Percentiles rank a stretch among this genome's conserved stretches.
These are phyloP conservation scores for Cacatua alba DNA, from an alignment of 2,113 vertebrate genomes.

Conservation along the genomic window DNA sequence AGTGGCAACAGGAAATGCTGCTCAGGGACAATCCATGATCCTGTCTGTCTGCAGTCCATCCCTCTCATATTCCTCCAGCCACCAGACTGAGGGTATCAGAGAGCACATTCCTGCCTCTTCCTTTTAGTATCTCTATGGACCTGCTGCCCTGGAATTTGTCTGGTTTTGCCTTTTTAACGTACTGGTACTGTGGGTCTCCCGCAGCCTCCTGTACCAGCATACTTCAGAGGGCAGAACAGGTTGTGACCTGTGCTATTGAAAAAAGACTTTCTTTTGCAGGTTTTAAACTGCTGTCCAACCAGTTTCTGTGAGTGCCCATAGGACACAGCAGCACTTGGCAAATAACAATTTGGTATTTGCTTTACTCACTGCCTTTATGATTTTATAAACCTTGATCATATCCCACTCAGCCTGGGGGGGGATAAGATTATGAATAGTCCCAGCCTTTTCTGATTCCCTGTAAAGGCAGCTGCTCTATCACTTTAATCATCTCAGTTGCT, in stretches of 20 bases:
- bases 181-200: background rate
- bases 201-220: background rate
- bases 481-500: background rate
- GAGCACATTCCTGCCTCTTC: background rate
- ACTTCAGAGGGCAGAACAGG: background rate
- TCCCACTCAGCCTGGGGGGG: background rate
- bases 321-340: background rate
- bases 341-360: background rate
- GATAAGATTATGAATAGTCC: background rate
- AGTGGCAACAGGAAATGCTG: background rate
- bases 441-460: background rate
- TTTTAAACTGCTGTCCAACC: background rate
- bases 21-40: background rate
- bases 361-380: background rate
- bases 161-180: background rate
- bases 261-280: background rate
- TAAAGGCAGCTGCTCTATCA: background rate
- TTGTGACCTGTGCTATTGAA: background rate
- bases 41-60: background rate
- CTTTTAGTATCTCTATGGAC: background rate
- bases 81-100: accelerated
- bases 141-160: background rate
- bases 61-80: background rate
- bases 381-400: background rate
- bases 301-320: background rate